Base-by-base conservation (phyloP, 2,113 vertebrate species). In the Turdus rufiventris region DNA sequence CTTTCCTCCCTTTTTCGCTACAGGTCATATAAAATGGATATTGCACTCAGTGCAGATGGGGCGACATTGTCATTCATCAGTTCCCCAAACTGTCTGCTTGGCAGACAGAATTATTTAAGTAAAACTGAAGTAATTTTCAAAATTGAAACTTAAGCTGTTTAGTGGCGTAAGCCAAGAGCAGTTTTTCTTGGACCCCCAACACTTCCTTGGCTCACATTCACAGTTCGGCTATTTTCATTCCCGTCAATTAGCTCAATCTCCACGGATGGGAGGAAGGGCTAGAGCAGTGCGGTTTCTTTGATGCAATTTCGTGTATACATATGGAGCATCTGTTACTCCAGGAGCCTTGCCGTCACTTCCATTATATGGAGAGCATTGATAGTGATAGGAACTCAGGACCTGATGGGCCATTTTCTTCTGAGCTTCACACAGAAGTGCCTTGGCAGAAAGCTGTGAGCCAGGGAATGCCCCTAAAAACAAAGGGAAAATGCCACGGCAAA, bases 111-210 rank as follows among this genome's bases (percentile, higher is more conserved):
- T 93, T 96, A 95, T 97, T 97, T 95, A 97, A 97, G 91, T 94
- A 97, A 97, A 98, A 96, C 91, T 70, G 82, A 97, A 97, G 96
- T 96, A 85, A 97, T 97, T 97, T 97, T 96, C 95, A 90, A 96
- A 97, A 97, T 95, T 91, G 96, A 96, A 98, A 97, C 88, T 96
- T 97, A 97, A 98, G 95, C 97, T 96, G 79, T 94, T 96, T 76
- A 89, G 95, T 78, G 87, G 34, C 88, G 65, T 67, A 95, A 96
- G 96, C 95, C 97, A 98, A 97, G 71, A 67, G 81, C 85, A 72
- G 28, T 94, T 97, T 96, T 94, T 96, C 96, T 92, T 96, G 92
- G 96, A 91, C 94, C 92, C 91, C 93, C 96, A 97, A 74, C 94
- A 97, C 88, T 97, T 97, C 93, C 93, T 97, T 97, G 97, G 97